Evolutionary conservation across 92 coral and sea anemone genomes (phyloP), one percentile per base, ranked within the genome.

Genomic region (Paramuricea clavata): DNA sequence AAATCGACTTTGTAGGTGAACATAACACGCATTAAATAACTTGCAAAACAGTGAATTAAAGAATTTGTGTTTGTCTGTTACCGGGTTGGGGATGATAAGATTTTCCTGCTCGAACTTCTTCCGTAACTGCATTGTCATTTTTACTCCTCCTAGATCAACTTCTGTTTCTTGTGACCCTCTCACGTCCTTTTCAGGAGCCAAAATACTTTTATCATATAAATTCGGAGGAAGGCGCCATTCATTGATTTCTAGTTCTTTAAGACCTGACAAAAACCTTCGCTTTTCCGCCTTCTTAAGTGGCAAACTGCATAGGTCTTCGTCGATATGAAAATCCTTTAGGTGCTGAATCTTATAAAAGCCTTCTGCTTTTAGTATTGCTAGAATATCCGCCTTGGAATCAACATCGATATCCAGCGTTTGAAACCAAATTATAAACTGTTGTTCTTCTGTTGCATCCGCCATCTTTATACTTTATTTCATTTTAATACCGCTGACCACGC

Each of bases 91-190:
- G n/a, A n/a, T n/a, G 16, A 74, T 74, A 74, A 74, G 22, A 43
- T 74, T 74, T 74, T 30, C 81, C 50, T 74, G n/a, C 50, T 74
- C 81, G 35, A 74, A 74, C 52, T 74, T 34, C 60, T 74, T 31
- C 22, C 81, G 62, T 27, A 74, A 56, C n/a, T 19, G 41, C 50
- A 19, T 56, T 35, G 81, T 74, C 81, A 74, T 74, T 56, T 74
- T 74, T 19, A 74, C 81, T 31, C 60, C 22, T 74, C 52, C 60
- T 35, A 74, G 81, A 17, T 36, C 49, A 36, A 8, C 42, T 36
- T 36, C 42, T 36, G 3, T 36, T 36, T 36, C 8, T 36, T 36
- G 42, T 36, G 42, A 2, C 81, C 19, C 81, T n/a, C n/a, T n/a
- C n/a, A n/a, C n/a, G n/a, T n/a, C n/a, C n/a, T n/a, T 30, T 74